Percentiles rank a stretch among this genome's conserved stretches.
Evolutionary conservation across 1,140 invertebrate species (phyloP).

Genomic region (Sweltsa coloradensis): DNA sequence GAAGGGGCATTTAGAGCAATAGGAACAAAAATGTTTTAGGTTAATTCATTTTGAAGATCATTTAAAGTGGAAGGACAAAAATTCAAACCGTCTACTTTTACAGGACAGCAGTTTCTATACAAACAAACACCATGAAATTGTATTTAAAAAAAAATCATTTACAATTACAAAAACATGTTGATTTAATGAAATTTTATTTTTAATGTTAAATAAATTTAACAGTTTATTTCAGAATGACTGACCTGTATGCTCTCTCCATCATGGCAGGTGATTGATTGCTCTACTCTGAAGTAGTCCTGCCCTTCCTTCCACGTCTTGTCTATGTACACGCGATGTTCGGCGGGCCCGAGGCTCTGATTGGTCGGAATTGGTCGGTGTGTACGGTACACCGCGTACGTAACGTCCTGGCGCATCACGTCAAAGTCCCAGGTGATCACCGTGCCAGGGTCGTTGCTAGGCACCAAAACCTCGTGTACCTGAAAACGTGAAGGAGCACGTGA

Average conservation of each 20-base stretch:
- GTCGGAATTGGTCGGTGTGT: slow-evolving; percentile 35
- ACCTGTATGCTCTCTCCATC: slow-evolving; percentile 92
- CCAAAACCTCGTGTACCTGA: slow-evolving; percentile 72
- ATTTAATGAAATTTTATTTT: background rate
- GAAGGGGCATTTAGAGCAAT: no score
- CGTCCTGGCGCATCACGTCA: slow-evolving; percentile 83
- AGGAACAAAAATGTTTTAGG: no score
- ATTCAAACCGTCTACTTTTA: no score
- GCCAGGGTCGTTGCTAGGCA: slow-evolving; percentile 70
- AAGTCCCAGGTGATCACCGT: slow-evolving; percentile 95
- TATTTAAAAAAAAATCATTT: no score
- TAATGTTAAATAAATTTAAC: background rate
- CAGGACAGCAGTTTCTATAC: no score
- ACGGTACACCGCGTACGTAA: slow-evolving; percentile 76
- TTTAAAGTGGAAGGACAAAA: no score
- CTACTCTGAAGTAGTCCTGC: slow-evolving; percentile 63
- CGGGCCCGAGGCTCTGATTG: slow-evolving; percentile 18
- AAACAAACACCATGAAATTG: no score
- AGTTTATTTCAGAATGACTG: slow-evolving; percentile 12
- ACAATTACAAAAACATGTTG: no score
- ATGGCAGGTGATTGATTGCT: slow-evolving; percentile 68
- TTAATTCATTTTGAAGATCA: no score
- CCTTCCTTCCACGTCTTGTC: slow-evolving; percentile 70
- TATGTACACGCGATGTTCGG: slow-evolving; percentile 44
- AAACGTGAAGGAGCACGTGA: slow-evolving; percentile 7